phyloP scores from a whole-genome alignment of 2,888 invertebrate species.

The Priocnemis perturbator region DNA sequence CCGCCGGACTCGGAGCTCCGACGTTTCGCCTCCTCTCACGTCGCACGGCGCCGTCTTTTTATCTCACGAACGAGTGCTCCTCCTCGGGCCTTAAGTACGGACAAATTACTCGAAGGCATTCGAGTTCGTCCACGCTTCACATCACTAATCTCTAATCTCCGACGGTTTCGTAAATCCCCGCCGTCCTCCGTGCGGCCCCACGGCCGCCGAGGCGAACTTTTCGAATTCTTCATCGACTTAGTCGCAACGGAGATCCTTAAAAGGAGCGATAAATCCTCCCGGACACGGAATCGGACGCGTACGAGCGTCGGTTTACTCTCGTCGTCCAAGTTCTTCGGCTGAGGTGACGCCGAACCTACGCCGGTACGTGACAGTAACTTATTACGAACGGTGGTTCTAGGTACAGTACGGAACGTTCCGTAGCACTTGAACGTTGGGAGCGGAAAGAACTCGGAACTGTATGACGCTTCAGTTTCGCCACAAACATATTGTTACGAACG shows the following conservation, averaged over 20 bases:
- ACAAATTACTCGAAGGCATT: conserved; percentile 35
- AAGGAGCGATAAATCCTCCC: no score
- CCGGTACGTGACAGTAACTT: no score
- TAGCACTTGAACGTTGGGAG: no score
- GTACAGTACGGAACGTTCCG: neutral
- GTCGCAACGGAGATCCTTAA: neutral
- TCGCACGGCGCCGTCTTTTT: conserved; percentile 20
- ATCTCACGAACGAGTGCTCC: conserved; percentile 18
- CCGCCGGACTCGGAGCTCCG: neutral
- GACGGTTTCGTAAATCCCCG: conserved; percentile 2
- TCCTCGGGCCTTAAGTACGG: conserved; percentile 30
- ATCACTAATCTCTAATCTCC: conserved; percentile 16
- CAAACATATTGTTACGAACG: no score
- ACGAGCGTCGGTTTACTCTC: no score
- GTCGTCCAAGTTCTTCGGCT: no score
- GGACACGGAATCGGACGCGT: no score
- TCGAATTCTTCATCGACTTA: conserved; percentile 17
- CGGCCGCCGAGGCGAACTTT: conserved; percentile 3
- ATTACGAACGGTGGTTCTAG: neutral
- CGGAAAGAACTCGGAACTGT: no score
- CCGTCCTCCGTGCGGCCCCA: neutral
- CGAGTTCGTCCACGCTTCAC: conserved; percentile 29
- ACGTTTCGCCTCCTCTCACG: neutral
- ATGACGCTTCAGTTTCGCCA: no score
- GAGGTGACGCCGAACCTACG: no score